Conservation (phyloP, 1,140 invertebrate genomes). For the Euwallacea similis region DNA sequence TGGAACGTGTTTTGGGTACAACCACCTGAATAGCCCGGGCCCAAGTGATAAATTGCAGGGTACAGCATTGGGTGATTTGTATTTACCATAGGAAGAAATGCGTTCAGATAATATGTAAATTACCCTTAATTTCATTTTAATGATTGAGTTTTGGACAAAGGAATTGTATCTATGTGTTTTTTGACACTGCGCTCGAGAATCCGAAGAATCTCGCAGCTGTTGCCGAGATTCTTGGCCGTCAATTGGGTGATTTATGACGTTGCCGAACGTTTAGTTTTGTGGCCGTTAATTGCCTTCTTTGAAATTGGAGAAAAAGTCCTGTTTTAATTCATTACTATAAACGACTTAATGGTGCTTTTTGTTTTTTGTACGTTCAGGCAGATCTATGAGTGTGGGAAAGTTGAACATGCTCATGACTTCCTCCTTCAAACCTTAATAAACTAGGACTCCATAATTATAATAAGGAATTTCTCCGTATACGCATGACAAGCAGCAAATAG, state of each 20-base stretch:
- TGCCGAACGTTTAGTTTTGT: constrained; percentile 30
- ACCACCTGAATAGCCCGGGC: neutral
- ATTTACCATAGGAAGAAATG: constrained; percentile 4
- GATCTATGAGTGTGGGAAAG: too few relatives aligned
- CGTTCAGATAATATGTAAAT: constrained; percentile 14
- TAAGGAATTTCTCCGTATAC: constrained; percentile 1
- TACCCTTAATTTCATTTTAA: constrained; percentile 8
- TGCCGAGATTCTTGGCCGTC: constrained; percentile 24
- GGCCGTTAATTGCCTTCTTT: constrained; percentile 35
- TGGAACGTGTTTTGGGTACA: neutral
- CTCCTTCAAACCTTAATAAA: too few relatives aligned
- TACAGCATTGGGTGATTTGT: constrained; percentile 6
- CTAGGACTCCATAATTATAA: neutral
- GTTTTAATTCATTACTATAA: constrained; percentile 7
- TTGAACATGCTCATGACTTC: too few relatives aligned
- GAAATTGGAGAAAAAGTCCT: constrained; percentile 28
- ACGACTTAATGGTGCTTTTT: neutral
- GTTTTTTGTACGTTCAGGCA: neutral
- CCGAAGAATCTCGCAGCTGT: constrained; percentile 18
- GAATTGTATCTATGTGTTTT: neutral
- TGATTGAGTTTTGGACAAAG: constrained; percentile 8
- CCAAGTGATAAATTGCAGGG: constrained; percentile 7
- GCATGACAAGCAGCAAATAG: constrained; percentile 15
- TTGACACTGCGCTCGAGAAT: neutral
- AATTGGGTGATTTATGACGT: constrained; percentile 38